Evolutionary conservation across 2,113 vertebrate genomes (phyloP).

Genomic region (Xenopus tropicalis): DNA sequence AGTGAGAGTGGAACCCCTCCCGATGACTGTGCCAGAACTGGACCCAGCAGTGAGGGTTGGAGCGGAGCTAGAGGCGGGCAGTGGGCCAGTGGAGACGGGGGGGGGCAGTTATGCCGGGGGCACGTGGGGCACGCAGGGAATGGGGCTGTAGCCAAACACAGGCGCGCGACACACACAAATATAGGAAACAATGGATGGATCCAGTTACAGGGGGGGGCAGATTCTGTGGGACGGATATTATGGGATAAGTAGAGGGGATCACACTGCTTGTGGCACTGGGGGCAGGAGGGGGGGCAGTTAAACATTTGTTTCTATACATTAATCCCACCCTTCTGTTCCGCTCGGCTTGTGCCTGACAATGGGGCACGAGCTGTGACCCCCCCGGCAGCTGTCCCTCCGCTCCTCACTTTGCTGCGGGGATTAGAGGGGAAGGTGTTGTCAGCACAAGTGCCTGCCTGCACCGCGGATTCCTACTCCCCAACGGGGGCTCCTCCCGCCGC

Average conservation of each 20-base stretch:
- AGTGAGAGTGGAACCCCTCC: too few relatives aligned
- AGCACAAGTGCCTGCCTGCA: constrained; percentile 33
- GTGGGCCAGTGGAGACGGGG: too few relatives aligned
- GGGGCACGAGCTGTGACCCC: not conserved
- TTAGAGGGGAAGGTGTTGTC: constrained; percentile 19
- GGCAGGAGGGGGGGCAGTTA: not conserved
- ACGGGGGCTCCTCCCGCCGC: not conserved
- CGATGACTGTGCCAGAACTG: too few relatives aligned
- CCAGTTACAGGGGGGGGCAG: constrained; percentile 25
- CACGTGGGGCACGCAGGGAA: constrained; percentile 25
- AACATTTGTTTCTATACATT: constrained; percentile 29
- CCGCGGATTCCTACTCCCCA: constrained; percentile 22
- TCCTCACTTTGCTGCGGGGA: constrained; percentile 30
- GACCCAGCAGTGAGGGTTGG: too few relatives aligned
- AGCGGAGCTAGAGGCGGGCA: too few relatives aligned
- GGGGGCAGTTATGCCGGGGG: not conserved
- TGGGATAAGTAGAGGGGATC: not conserved
- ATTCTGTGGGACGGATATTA: not conserved
- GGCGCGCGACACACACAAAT: constrained; percentile 29
- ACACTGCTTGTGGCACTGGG: not conserved
- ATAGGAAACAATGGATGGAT: constrained; percentile 31
- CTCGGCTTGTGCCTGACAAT: not conserved
- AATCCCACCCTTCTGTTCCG: not conserved
- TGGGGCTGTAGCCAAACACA: constrained; percentile 26
- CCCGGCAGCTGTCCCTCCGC: not conserved